phyloP scores from a whole-genome alignment of 2,888 invertebrate species.

The Macrosiphum euphorbiae region DNA sequence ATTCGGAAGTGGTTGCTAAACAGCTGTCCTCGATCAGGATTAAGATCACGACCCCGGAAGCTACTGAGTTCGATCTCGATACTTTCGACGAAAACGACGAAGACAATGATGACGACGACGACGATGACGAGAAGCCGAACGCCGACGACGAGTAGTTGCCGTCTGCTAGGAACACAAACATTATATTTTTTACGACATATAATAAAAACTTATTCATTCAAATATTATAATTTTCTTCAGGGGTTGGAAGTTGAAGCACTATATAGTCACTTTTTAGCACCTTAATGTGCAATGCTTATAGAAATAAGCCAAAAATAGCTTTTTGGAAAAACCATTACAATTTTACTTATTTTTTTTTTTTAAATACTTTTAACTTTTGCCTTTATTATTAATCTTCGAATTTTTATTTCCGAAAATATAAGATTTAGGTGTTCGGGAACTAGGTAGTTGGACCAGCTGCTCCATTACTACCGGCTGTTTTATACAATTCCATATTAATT shows the following conservation, averaged over 20 bases:
- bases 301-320: neutral
- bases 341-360: neutral
- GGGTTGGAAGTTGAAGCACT: neutral
- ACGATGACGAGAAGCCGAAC: neutral
- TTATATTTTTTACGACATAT: neutral
- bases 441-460: neutral
- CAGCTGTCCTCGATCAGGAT: neutral
- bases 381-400: neutral
- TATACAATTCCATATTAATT: neutral
- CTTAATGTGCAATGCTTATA: neutral
- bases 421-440: neutral
- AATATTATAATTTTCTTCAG: neutral
- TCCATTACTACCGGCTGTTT: neutral
- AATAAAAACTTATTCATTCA: neutral
- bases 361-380: neutral
- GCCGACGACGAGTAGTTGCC: neutral
- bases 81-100: neutral
- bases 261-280: neutral
- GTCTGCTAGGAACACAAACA: neutral
- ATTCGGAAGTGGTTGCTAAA: neutral
- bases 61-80: neutral
- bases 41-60: neutral
- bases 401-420: neutral
- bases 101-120: neutral
- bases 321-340: neutral